Percentiles rank a stretch among this genome's conserved stretches.
Evolutionary conservation across 2,888 invertebrate species (phyloP).

Genomic region (Pycnomerus fuliginosus): DNA sequence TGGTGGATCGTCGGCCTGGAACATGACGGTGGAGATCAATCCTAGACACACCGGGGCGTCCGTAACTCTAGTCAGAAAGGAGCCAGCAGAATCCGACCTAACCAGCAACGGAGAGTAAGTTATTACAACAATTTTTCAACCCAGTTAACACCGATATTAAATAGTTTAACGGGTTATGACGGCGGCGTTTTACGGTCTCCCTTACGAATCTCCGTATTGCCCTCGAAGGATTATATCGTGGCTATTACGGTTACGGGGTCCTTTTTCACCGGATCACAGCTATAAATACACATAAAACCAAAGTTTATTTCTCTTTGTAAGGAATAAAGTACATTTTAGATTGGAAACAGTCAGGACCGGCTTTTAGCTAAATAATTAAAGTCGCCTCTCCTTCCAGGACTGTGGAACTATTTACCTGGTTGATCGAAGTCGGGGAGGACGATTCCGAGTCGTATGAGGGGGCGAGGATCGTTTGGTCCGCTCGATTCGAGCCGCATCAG

Average conservation of each 20-base stretch:
- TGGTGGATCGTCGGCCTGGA: conserved; percentile 62
- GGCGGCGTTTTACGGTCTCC: conserved; percentile 10
- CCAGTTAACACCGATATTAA: conserved; percentile 1
- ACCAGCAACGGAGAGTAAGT: conserved; percentile 42
- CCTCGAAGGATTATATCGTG: conserved; percentile 13
- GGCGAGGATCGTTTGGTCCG: conserved; percentile 85
- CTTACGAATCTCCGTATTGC: conserved; percentile 13
- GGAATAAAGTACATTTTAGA: no score
- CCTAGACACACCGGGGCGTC: conserved; percentile 85
- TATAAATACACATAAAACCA: conserved; percentile 29
- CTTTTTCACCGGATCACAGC: conserved; percentile 21
- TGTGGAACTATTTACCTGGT: conserved; percentile 88
- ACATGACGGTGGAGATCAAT: conserved; percentile 82
- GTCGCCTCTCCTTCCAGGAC: no score
- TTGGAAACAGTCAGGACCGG: no score
- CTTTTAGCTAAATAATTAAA: no score
- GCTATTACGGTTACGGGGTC: conserved; percentile 13
- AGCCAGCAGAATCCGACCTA: conserved; percentile 49
- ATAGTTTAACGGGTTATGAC: conserved; percentile 13
- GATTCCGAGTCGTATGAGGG: conserved; percentile 75
- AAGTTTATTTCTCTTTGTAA: conserved; percentile 11
- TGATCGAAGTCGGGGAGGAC: conserved; percentile 84
- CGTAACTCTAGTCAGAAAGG: conserved; percentile 78
- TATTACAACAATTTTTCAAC: not conserved
- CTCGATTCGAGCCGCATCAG: conserved; percentile 69